Conservation (phyloP, 1,140 invertebrate species). For the Heliconius melpomene region DNA sequence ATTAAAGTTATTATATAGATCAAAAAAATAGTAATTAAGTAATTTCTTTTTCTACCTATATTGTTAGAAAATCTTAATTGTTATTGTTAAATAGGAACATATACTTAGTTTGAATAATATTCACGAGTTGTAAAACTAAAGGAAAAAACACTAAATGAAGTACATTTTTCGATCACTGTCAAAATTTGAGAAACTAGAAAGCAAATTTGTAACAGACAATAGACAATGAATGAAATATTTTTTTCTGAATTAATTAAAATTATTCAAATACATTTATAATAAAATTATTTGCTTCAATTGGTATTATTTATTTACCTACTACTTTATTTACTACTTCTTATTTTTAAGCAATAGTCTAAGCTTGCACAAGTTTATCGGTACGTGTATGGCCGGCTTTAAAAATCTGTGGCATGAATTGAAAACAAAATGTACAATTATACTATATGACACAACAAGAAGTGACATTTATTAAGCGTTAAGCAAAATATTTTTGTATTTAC, state of each 20-base stretch:
- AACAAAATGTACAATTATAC: too few relatives aligned
- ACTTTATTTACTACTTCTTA: too few relatives aligned
- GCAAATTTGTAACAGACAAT: not conserved
- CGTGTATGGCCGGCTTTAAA: too few relatives aligned
- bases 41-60: not conserved
- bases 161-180: not conserved
- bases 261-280: too few relatives aligned
- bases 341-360: too few relatives aligned
- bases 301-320: too few relatives aligned
- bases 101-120: not conserved
- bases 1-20: not conserved
- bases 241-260: not conserved
- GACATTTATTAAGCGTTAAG: too few relatives aligned
- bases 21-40: not conserved
- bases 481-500: too few relatives aligned
- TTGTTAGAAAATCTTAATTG: not conserved
- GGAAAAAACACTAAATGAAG: not conserved
- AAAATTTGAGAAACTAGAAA: not conserved
- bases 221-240: not conserved
- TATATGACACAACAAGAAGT: too few relatives aligned
- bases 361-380: too few relatives aligned
- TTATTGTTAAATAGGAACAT: slow-evolving; percentile 11
- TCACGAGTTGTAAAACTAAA: not conserved
- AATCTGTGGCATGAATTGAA: too few relatives aligned
- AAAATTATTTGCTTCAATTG: too few relatives aligned